phyloP scores from a whole-genome alignment of 1,140 invertebrate genomes.

The Lethrus apterus region DNA sequence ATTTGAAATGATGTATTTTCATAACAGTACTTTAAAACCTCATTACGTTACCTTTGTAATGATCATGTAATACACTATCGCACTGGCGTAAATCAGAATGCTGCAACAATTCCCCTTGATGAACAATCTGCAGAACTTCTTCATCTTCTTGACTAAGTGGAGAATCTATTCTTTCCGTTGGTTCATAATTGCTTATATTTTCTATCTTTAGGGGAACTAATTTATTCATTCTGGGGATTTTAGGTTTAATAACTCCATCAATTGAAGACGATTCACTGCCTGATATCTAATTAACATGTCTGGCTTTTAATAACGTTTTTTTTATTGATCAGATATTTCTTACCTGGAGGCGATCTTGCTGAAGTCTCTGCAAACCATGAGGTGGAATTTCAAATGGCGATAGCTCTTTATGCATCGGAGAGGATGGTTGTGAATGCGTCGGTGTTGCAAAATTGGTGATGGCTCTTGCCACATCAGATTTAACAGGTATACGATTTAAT shows the following conservation, averaged over 20 bases:
- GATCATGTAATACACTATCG: conserved; percentile 36
- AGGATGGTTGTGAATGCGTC: conserved; percentile 53
- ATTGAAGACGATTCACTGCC: too few relatives aligned
- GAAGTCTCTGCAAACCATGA: conserved; percentile 44
- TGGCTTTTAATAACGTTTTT: too few relatives aligned
- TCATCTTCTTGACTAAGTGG: conserved; percentile 48
- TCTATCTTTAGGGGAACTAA: too few relatives aligned
- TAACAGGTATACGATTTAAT: not conserved
- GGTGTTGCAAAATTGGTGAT: conserved; percentile 32
- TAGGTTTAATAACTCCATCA: not conserved
- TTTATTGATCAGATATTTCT: not conserved
- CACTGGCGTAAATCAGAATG: conserved; percentile 21
- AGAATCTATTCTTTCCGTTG: conserved; percentile 28
- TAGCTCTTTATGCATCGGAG: conserved; percentile 57
- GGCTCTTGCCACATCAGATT: conserved; percentile 1
- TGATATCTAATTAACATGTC: too few relatives aligned
- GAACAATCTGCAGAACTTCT: conserved; percentile 42
- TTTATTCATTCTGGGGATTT: not conserved
- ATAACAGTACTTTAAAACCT: too few relatives aligned
- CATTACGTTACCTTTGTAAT: too few relatives aligned
- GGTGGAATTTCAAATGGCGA: conserved; percentile 46
- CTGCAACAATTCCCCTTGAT: conserved; percentile 24
- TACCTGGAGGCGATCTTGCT: conserved; percentile 33
- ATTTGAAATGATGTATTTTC: too few relatives aligned
- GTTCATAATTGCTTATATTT: conserved; percentile 3